phyloP scores from a whole-genome alignment of 1,140 invertebrate species.

The Mactra quadrangularis region DNA sequence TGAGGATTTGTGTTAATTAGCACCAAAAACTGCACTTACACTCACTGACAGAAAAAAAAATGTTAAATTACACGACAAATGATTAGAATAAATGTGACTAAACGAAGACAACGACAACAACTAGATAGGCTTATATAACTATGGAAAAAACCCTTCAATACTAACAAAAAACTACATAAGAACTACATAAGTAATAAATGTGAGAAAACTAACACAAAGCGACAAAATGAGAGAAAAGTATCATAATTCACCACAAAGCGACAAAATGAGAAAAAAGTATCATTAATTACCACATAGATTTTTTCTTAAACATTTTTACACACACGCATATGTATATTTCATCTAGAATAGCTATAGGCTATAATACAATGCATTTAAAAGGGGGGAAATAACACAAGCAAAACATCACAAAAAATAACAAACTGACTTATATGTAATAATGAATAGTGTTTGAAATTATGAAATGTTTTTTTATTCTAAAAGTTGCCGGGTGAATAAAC shows the following conservation, averaged over 20 bases:
- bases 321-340: neutral
- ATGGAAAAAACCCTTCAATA: neutral
- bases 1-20: constrained; percentile 5
- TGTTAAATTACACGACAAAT: neutral
- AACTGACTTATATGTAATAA: constrained; percentile 1
- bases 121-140: neutral
- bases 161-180: neutral
- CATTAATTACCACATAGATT: constrained; percentile 12
- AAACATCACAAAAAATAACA: neutral
- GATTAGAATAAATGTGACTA: constrained; percentile 46
- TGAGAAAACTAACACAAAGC: neutral
- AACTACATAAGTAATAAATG: neutral
- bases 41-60: neutral
- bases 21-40: constrained; percentile 44
- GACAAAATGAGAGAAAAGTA: neutral
- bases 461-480: too few species aligned
- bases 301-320: too few species aligned
- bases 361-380: neutral
- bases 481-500: constrained; percentile 15
- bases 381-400: neutral
- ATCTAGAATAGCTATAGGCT: neutral
- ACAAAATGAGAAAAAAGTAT: neutral
- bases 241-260: neutral
- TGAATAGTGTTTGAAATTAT: too few species aligned
- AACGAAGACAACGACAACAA: neutral